Evolutionary conservation across 2,888 invertebrate genomes (phyloP), one percentile per base, ranked within the genome.

Genomic region (Drosophila neotestacea): DNA sequence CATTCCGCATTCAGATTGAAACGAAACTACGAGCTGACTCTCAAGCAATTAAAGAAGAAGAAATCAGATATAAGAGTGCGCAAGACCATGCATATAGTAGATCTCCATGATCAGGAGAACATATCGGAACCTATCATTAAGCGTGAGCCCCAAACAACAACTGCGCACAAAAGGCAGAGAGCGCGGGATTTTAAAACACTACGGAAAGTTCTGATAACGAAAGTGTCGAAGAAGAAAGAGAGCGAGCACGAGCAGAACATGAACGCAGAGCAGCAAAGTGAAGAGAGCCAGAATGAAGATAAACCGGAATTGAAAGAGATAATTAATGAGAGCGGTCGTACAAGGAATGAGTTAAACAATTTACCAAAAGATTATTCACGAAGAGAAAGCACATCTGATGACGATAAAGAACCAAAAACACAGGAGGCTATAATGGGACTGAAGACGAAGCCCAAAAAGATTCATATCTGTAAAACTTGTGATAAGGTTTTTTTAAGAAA

Each of bases 21-120:
- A 16, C 36, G 36, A 7, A 61, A 61, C 11, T 55, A 55, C 9
- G 41, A 55, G 9, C 9, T 30, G 30, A 55, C 42, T 55, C 7
- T 42, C 4, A 22, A 30, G 4, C 55, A 55, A 32, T 22, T 32
- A 16, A 16, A 16, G 4, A 32, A 22, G 4, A 32, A 30, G 30
- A 55, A 16, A 16, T 7, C 5, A 4, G 16, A 41, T 54, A 5
- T 27, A 1, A 11, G n/a, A 11, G 44, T 27, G 13, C 30, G 11
- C 2, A 41, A 27, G 27, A 30, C 7, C 5, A 6, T 22, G 5
- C 16, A 32, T 11, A 7, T 1, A 50, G 7, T 11, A 7, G 36
- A 27, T 22, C 6, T 11, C 1, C 36, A 34, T 7, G 34, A 36
- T 7, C 36, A 36, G 11, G 36, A 50, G 50, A 50, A 50, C 36